Conservation (phyloP, 1,140 invertebrate species). For the Teleopsis dalmanni region DNA sequence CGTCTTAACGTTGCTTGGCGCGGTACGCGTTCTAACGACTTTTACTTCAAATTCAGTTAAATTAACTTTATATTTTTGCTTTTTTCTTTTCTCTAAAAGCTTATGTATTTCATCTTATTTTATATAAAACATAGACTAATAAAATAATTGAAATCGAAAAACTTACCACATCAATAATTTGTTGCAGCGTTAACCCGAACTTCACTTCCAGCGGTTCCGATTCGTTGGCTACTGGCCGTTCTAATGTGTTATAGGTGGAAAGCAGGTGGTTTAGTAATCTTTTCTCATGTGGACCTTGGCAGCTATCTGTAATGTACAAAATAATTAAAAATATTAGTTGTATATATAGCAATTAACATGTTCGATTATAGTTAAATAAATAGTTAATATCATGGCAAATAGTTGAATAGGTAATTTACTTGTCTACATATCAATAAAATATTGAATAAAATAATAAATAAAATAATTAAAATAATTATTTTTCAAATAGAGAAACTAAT, state of each 20-base stretch:
- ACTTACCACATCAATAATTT: slow-evolving; percentile 99
- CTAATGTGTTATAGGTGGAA: slow-evolving; percentile 90
- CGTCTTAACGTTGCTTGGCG: too few species aligned
- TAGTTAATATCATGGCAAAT: too few species aligned
- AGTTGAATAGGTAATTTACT: too few species aligned
- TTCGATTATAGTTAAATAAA: too few species aligned
- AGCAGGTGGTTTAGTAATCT: slow-evolving; percentile 77
- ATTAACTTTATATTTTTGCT: background rate
- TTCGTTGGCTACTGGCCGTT: slow-evolving; percentile 93
- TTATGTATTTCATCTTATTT: slow-evolving; percentile 12
- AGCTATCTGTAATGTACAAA: slow-evolving; percentile 62
- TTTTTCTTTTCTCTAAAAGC: slow-evolving; percentile 8
- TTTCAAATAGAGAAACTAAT: too few species aligned
- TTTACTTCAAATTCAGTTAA: background rate
- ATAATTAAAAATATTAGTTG: too few species aligned
- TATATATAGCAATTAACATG: too few species aligned
- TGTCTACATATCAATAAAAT: too few species aligned
- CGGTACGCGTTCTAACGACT: background rate
- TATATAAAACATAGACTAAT: slow-evolving; percentile 3
- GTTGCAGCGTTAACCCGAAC: slow-evolving; percentile 93
- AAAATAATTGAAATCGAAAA: slow-evolving; percentile 9
- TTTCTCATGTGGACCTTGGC: slow-evolving; percentile 82
- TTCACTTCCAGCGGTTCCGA: slow-evolving; percentile 86
- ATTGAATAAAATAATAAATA: too few species aligned
- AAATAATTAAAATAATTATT: too few species aligned